A percentile compares a stretch with the other conserved stretches of the same genome.
Evolutionary conservation across 2,113 vertebrate species (phyloP).

Genomic region (Peromyscus polionotus): DNA sequence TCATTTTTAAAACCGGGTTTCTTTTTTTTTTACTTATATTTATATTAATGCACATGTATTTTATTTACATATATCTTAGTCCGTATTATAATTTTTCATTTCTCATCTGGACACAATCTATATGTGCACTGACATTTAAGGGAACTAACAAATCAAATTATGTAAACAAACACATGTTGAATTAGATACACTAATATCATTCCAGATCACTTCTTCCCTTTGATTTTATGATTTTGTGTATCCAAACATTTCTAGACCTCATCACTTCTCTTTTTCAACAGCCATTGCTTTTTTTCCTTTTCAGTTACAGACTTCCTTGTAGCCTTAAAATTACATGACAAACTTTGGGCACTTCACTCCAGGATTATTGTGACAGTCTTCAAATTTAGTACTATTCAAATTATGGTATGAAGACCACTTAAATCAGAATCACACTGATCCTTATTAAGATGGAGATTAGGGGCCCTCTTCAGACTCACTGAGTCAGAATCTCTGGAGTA

Average conservation of each 20-base stretch:
- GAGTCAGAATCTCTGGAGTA: constrained; percentile 35
- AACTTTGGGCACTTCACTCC: constrained; percentile 4
- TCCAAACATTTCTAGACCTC: constrained; percentile 39
- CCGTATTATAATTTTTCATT: background rate
- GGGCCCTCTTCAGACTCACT: constrained; percentile 23
- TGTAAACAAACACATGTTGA: constrained; percentile 12
- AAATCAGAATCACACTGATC: constrained; percentile 25
- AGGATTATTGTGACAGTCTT: constrained; percentile 47
- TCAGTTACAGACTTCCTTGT: background rate
- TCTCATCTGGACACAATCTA: background rate
- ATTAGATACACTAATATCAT: constrained; percentile 19
- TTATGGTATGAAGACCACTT: constrained; percentile 56
- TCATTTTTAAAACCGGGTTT: background rate
- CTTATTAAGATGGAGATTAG: constrained; percentile 51
- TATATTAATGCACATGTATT: background rate
- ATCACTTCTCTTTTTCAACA: background rate
- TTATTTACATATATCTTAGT: background rate
- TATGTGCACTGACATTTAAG: background rate
- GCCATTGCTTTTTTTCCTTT: background rate
- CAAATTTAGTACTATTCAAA: constrained; percentile 58
- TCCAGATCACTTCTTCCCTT: constrained; percentile 24
- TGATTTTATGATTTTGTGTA: constrained; percentile 48
- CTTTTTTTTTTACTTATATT: background rate
- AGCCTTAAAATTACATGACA: constrained; percentile 44
- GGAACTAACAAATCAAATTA: constrained; percentile 34